Percentiles rank a stretch among this genome's conserved stretches.
Conservation (phyloP, 2,113 vertebrate genomes). For the Burhinus oedicnemus region DNA sequence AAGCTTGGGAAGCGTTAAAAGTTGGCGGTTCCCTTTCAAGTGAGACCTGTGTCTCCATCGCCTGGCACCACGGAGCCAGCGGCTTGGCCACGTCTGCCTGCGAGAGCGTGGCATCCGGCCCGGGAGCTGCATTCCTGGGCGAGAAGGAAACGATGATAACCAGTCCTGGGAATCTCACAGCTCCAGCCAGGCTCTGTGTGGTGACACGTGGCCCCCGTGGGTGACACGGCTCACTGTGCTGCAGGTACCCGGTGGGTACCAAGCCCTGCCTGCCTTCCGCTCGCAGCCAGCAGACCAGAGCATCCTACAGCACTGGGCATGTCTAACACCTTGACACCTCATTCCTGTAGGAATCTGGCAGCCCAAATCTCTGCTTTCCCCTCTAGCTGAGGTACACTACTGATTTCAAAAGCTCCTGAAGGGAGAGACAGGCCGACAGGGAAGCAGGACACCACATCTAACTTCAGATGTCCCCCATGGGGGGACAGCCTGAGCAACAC, state of each 20-base stretch:
- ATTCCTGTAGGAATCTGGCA: neutral
- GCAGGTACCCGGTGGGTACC: rapidly evolving
- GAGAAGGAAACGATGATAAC: neutral
- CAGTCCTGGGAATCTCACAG: neutral
- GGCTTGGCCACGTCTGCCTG: neutral
- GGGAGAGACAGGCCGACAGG: neutral
- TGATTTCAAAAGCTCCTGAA: neutral
- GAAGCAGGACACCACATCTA: neutral
- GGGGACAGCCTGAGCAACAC: neutral
- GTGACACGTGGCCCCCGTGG: rapidly evolving
- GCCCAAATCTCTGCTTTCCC: neutral
- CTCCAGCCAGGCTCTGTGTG: neutral
- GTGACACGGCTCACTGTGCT: neutral
- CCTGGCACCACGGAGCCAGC: neutral
- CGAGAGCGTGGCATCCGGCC: rapidly evolving
- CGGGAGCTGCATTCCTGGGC: neutral
- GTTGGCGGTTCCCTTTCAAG: neutral
- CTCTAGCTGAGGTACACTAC: rapidly evolving
- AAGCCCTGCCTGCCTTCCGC: neutral
- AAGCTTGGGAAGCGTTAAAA: neutral
- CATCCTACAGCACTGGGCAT: neutral
- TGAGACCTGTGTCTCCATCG: neutral
- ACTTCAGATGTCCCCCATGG: neutral
- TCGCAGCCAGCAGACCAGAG: neutral
- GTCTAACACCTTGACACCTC: rapidly evolving